These are phyloP conservation scores for Apogon hyalosoma DNA, from an alignment of 2,797 vertebrate genomes.

Conservation along the genomic window DNA sequence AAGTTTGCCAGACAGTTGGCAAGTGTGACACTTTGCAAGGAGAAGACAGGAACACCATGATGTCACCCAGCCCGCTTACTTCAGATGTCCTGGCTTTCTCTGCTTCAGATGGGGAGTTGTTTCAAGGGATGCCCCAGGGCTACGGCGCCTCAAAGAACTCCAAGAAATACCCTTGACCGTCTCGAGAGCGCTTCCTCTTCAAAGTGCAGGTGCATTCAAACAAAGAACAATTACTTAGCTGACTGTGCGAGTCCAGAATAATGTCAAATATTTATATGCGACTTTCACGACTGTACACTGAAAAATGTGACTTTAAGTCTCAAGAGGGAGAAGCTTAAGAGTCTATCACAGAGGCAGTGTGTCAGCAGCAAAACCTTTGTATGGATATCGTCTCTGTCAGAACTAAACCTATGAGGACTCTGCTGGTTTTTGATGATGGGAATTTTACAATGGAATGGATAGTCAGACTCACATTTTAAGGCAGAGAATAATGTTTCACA, in stretches of 20 bases:
- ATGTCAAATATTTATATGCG: constrained; percentile 34
- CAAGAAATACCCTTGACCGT: constrained; percentile 65
- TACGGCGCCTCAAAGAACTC: constrained; percentile 67
- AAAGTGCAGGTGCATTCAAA: constrained; percentile 65
- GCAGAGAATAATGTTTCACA: background rate
- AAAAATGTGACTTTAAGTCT: constrained; percentile 26
- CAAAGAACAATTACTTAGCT: constrained; percentile 60
- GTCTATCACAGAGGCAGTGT: background rate
- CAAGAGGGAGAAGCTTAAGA: constrained; percentile 1
- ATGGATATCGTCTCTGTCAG: too few species aligned
- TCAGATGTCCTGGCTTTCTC: constrained; percentile 61
- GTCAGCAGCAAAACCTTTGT: background rate
- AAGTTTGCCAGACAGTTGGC: constrained; percentile 63
- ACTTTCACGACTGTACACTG: constrained; percentile 1
- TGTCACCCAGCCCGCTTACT: constrained; percentile 63
- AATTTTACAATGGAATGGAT: background rate
- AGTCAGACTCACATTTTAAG: background rate
- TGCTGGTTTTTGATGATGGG: background rate
- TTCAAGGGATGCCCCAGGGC: constrained; percentile 73
- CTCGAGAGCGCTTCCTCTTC: constrained; percentile 62
- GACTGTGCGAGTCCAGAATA: constrained; percentile 42
- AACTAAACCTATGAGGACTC: background rate
- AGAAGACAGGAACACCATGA: constrained; percentile 62
- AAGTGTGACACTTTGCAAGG: constrained; percentile 57
- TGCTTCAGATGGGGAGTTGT: constrained; percentile 64